A percentile compares a stretch with the other conserved stretches of the same genome.
These are phyloP conservation scores for Acronicta leporina DNA, from an alignment of 2,888 invertebrate genomes.

Conservation along the genomic window DNA sequence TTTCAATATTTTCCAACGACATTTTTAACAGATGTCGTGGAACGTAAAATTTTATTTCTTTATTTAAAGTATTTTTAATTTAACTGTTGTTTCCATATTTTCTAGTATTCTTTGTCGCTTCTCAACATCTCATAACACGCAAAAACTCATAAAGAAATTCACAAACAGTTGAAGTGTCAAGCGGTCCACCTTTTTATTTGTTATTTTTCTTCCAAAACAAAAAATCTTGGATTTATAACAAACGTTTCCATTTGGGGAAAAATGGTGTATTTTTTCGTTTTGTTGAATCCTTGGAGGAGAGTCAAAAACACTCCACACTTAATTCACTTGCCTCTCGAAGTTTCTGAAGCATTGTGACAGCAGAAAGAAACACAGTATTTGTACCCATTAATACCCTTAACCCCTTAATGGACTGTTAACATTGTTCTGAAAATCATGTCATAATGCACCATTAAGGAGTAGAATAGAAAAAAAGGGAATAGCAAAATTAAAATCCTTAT, in stretches of 20 bases:
- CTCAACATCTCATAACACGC: conserved; percentile 34
- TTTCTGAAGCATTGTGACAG: conserved; percentile 14
- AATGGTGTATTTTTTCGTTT: conserved; percentile 43
- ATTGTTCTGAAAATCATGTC: too few relatives aligned
- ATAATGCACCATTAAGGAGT: too few relatives aligned
- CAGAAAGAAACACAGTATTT: not conserved
- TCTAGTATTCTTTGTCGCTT: conserved; percentile 34
- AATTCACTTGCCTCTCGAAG: conserved; percentile 14
- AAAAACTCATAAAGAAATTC: conserved; percentile 42
- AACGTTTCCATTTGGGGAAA: conserved; percentile 47
- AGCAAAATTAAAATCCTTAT: too few relatives aligned
- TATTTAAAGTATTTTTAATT: conserved; percentile 26
- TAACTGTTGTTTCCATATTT: conserved; percentile 32
- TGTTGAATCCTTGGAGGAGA: conserved; percentile 42
- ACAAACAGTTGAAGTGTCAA: conserved; percentile 39
- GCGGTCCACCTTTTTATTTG: conserved; percentile 32
- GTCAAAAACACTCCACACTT: conserved; percentile 24
- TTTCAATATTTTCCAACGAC: conserved; percentile 20
- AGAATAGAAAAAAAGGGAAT: too few relatives aligned
- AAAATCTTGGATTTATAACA: conserved; percentile 52
- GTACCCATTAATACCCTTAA: not conserved
- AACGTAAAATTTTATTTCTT: conserved; percentile 19
- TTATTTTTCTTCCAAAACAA: conserved; percentile 42
- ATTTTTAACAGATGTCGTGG: conserved; percentile 32
- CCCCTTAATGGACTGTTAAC: too few relatives aligned